These are phyloP conservation scores for Tolmerus cingulatus DNA, from an alignment of 2,888 invertebrate species.

Conservation along the genomic window DNA sequence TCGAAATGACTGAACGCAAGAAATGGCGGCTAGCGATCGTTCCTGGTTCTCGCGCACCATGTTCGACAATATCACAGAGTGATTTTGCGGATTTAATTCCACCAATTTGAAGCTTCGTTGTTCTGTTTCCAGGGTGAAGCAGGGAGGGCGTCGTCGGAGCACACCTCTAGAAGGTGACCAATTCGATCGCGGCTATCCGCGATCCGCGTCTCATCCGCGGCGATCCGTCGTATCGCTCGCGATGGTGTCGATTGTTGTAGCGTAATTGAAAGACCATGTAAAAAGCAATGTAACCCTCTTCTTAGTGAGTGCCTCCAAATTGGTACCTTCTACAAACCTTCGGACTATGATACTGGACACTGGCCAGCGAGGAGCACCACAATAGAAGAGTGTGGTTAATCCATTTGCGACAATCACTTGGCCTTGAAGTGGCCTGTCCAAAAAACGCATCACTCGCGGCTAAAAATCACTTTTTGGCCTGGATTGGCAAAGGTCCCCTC, in stretches of 20 bases:
- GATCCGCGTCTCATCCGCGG: too few species aligned
- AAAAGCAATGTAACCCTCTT: slow-evolving; percentile 49
- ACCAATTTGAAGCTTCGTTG: slow-evolving; percentile 18
- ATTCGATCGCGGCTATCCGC: background rate
- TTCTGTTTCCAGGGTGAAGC: background rate
- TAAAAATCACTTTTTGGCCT: slow-evolving; percentile 24
- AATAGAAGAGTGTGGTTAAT: slow-evolving; percentile 44
- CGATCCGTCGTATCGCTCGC: slow-evolving; percentile 19
- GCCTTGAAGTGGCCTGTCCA: slow-evolving; percentile 30
- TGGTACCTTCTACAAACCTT: background rate
- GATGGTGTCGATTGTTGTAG: slow-evolving; percentile 42
- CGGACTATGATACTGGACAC: background rate
- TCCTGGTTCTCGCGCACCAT: background rate
- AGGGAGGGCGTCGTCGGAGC: background rate
- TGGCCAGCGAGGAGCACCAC: background rate
- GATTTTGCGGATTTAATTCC: slow-evolving; percentile 35
- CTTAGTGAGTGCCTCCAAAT: slow-evolving; percentile 28
- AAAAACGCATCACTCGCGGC: slow-evolving; percentile 29
- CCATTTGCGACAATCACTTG: slow-evolving; percentile 49
- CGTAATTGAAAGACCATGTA: slow-evolving; percentile 48
- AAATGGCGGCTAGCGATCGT: background rate
- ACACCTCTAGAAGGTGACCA: background rate
- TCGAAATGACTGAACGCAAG: background rate
- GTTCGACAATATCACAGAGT: slow-evolving; percentile 7
- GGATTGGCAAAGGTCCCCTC: background rate